Percentiles rank a stretch among this genome's conserved stretches.
These are phyloP conservation scores for Athalia rosae DNA, from an alignment of 2,888 invertebrate species.

Conservation along the genomic window DNA sequence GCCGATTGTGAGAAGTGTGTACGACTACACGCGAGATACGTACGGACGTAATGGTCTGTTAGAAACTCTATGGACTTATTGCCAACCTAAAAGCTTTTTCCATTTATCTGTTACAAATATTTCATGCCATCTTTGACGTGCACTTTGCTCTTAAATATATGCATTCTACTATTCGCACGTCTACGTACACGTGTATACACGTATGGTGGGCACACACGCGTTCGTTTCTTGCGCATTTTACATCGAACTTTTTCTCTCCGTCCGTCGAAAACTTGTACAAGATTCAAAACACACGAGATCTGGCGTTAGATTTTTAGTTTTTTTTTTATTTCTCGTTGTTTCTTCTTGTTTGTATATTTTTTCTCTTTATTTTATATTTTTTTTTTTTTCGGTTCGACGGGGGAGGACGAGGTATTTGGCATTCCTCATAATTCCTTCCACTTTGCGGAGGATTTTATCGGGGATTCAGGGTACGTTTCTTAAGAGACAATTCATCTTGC, in stretches of 20 bases:
- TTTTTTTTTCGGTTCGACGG: no score
- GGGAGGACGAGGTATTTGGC: no score
- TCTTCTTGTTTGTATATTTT: neutral
- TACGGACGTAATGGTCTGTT: neutral
- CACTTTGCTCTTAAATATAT: conserved; percentile 26
- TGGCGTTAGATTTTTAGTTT: neutral
- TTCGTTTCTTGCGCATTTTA: conserved; percentile 10
- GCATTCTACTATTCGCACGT: neutral
- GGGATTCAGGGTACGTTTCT: conserved; percentile 22
- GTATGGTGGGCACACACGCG: no score
- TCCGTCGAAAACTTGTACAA: no score
- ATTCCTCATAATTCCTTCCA: no score
- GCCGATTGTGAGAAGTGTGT: no score
- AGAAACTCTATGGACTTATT: conserved; percentile 5
- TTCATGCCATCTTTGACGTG: conserved; percentile 34
- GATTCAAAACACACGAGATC: no score
- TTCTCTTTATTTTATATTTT: no score
- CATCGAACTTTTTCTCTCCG: neutral
- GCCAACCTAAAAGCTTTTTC: conserved; percentile 41
- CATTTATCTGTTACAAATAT: conserved; percentile 43
- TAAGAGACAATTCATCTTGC: conserved; percentile 19
- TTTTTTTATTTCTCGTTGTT: neutral
- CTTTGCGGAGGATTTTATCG: neutral
- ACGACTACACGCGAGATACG: no score
- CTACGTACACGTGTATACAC: neutral